Percentiles rank a stretch among this genome's conserved stretches.
Evolutionary conservation across 2,113 vertebrate species (phyloP).

Genomic region (human): DNA sequence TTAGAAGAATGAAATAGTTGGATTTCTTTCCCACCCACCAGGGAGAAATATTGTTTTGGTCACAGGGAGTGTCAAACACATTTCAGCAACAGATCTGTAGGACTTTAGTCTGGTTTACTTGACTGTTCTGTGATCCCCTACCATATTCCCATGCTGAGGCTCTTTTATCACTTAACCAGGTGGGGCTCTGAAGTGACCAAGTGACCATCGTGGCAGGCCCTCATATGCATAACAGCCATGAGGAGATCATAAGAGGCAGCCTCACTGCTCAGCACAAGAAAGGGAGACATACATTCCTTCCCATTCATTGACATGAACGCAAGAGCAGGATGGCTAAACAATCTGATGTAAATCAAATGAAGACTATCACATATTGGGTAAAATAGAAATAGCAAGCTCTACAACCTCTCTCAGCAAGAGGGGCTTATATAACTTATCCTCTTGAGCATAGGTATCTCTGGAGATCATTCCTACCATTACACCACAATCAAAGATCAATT

Average conservation of each 20-base stretch:
- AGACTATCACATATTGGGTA: neutral
- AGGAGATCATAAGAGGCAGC: neutral
- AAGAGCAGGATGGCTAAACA: neutral
- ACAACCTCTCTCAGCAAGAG: neutral
- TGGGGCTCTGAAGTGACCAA: neutral
- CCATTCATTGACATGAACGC: neutral
- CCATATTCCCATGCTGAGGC: neutral
- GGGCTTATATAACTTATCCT: neutral
- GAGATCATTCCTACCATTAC: neutral
- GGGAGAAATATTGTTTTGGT: conserved; percentile 56
- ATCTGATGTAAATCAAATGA: neutral
- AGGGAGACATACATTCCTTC: fast-evolving
- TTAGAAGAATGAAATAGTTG: conserved; percentile 78
- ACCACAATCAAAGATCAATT: neutral
- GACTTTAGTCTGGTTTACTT: neutral
- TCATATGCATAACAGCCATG: neutral
- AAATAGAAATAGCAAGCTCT: neutral
- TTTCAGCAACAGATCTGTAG: neutral
- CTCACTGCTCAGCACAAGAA: neutral
- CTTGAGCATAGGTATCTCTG: neutral
- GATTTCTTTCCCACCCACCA: conserved; percentile 22
- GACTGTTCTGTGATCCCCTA: neutral
- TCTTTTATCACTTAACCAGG: neutral
- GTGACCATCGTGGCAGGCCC: neutral
- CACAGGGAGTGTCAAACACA: neutral